phyloP scores from a whole-genome alignment of 2,113 vertebrate genomes.

The Etia nguti region DNA sequence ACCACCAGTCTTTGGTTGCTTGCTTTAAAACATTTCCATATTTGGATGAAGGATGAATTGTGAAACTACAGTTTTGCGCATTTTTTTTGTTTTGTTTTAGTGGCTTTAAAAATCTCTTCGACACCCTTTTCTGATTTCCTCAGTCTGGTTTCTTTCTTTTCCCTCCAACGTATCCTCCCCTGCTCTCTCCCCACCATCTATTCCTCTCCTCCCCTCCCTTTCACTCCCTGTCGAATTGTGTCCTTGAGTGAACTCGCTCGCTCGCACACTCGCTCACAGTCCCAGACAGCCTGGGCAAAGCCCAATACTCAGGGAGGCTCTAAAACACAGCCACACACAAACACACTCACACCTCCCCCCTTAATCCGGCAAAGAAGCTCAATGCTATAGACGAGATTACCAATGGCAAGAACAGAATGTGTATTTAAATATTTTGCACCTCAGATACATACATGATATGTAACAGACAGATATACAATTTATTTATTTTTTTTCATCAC shows the following conservation, averaged over 20 bases:
- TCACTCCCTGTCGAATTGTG: constrained; percentile 60
- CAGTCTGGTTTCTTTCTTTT: constrained; percentile 52
- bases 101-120: constrained; percentile 22
- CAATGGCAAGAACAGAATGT: constrained; percentile 83
- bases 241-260: constrained; percentile 64
- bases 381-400: constrained; percentile 63
- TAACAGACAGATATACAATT: constrained; percentile 83
- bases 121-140: constrained; percentile 52
- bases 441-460: constrained; percentile 82
- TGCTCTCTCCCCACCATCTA: constrained; percentile 36
- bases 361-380: constrained; percentile 51
- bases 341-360: constrained; percentile 1
- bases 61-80: constrained; percentile 20
- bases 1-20: background rate
- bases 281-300: constrained; percentile 52
- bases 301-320: constrained; percentile 34
- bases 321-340: constrained; percentile 18
- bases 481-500: constrained; percentile 64
- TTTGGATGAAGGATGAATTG: constrained; percentile 26
- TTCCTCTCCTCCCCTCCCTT: constrained; percentile 55
- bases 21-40: constrained; percentile 25
- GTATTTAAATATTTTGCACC: constrained; percentile 85
- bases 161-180: constrained; percentile 31
- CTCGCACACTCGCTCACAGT: constrained; percentile 20
- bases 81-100: constrained; percentile 16